These are phyloP conservation scores for Paramormyrops hopkinsi DNA, from an alignment of 2,797 vertebrate species.

Conservation along the genomic window DNA sequence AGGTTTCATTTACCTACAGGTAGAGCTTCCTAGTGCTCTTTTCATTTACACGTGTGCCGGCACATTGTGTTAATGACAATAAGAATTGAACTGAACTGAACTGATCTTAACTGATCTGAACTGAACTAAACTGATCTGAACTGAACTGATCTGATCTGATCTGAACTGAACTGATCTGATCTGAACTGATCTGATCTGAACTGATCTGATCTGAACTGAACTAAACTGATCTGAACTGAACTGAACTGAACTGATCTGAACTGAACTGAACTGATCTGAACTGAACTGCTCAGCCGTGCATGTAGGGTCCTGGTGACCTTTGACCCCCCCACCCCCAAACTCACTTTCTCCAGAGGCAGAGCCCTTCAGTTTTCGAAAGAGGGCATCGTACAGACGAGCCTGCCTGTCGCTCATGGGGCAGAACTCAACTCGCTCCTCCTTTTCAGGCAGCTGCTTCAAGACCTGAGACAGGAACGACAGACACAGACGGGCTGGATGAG, in stretches of 20 bases:
- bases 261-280: not conserved
- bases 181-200: not conserved
- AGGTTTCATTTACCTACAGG: no score
- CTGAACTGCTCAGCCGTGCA: not conserved
- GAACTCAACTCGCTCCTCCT: slow-evolving; percentile 67
- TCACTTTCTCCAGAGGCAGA: slow-evolving; percentile 64
- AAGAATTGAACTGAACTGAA: no score
- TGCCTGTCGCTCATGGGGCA: slow-evolving; percentile 74
- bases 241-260: no score
- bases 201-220: no score
- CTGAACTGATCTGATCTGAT: no score
- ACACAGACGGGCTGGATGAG: not conserved
- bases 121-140: no score
- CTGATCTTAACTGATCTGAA: no score
- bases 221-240: no score
- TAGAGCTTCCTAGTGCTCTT: not conserved
- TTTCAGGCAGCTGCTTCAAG: slow-evolving; percentile 74
- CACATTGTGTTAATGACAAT: no score
- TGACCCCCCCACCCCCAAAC: slow-evolving; percentile 6
- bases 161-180: not conserved
- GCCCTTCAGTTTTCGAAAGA: slow-evolving; percentile 67
- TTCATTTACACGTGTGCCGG: not conserved
- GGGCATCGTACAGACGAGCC: slow-evolving; percentile 61
- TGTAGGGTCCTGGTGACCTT: not conserved
- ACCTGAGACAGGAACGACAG: slow-evolving; percentile 41